Evolutionary conservation across 2,888 invertebrate genomes (phyloP), one percentile per base, ranked within the genome.

Genomic region (Tachina fera): DNA sequence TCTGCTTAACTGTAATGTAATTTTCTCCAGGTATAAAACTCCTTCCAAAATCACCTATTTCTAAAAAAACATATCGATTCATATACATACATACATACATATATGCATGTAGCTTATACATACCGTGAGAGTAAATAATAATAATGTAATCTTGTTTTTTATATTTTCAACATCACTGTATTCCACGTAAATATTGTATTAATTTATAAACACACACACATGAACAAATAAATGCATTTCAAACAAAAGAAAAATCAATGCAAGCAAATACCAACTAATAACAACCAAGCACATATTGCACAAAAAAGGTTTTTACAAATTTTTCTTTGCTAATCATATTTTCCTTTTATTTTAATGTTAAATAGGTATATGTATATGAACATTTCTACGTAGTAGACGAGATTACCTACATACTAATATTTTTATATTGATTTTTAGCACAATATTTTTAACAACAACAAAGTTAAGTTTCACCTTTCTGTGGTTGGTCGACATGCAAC

Each of bases 381-480:
- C 19, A 60, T n/a, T 58, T 60, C 31, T 49, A 39, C 47, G n/a
- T 13, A 74, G 43, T 68, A 76, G 14, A 78, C 39, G 13, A 16
- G 9, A 39, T 49, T 49, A 49, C 67, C 4, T 39, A 67, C 5
- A 47, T 67, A 39, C 6, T 6, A 31, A 31, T 39, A 31, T 31
- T 70, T 79, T 53, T 70, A 65, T 84, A 80, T 80, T 72, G 70
- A 79, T 86, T 86, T 81, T 86, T 58, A 78, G 85, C 82, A 86
- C 82, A 74, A 58, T 45, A 68, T 47, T 47, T 80, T 65, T 49
- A 84, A 78, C 63, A 78, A 85, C 77, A 85, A 78, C 82, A 86
- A 78, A 74, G 68, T 72, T 68, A 16, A 77, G 68, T 83, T 86
- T 86, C 76, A 83, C 79, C 86, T 83, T 80, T 79, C 67, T 74